Conservation (phyloP, 2,113 vertebrate genomes). For the Neopipo cinnamomea region DNA sequence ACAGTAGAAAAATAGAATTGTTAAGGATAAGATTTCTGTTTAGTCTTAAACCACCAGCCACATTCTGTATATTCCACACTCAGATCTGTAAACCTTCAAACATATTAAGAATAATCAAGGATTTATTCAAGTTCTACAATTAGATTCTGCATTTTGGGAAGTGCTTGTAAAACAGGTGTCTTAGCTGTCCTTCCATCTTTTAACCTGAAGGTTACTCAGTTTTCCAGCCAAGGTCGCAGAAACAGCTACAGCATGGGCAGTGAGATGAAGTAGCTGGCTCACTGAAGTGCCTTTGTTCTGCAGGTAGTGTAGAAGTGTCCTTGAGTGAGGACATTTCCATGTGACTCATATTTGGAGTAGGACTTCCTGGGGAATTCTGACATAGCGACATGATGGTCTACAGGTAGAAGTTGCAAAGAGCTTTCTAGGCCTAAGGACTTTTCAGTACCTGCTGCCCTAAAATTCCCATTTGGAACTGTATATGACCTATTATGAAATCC, state of each 20-base stretch:
- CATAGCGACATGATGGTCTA: not conserved
- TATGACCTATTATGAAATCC: not conserved
- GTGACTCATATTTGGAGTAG: not conserved
- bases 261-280: not conserved
- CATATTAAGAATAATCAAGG: not conserved
- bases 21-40: not conserved
- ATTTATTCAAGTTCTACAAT: not conserved
- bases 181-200: not conserved
- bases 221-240: not conserved
- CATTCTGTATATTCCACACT: not conserved
- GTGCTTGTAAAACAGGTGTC: not conserved
- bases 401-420: not conserved
- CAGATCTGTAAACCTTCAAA: not conserved
- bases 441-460: not conserved
- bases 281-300: not conserved
- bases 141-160: not conserved
- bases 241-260: not conserved
- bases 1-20: not conserved
- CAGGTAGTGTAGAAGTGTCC: not conserved
- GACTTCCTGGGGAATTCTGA: not conserved
- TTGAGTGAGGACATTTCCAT: not conserved
- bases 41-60: not conserved
- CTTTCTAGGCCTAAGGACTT: not conserved
- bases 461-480: not conserved
- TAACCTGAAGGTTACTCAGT: not conserved